Evolutionary conservation across 2,888 invertebrate species (phyloP).

Genomic region (Troilus luridus): DNA sequence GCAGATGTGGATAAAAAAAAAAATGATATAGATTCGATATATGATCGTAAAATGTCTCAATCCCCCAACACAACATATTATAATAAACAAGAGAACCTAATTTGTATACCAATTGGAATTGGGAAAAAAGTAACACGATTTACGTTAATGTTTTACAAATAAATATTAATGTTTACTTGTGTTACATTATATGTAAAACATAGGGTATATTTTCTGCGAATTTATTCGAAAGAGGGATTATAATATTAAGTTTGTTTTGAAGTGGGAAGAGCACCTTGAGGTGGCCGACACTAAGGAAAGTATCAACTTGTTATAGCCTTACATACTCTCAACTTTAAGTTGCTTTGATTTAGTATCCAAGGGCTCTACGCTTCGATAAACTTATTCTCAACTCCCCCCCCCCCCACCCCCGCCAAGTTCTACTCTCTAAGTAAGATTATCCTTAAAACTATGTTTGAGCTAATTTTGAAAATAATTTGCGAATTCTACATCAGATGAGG

Average conservation of each 20-base stretch:
- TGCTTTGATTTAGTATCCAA: slow-evolving; percentile 10
- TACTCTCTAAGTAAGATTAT: background rate
- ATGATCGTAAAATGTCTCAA: too few relatives aligned
- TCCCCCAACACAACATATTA: too few relatives aligned
- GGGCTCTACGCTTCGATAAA: background rate
- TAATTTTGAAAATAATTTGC: background rate
- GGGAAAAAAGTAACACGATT: too few relatives aligned
- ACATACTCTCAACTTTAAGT: slow-evolving; percentile 4
- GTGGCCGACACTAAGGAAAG: background rate
- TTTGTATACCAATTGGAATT: too few relatives aligned
- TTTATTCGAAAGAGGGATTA: background rate
- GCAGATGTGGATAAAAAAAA: too few relatives aligned
- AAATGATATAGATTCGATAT: too few relatives aligned
- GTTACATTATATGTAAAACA: background rate
- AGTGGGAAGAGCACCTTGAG: background rate
- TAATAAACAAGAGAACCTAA: too few relatives aligned
- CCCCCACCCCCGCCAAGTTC: background rate
- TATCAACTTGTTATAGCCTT: background rate
- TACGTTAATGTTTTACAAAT: too few relatives aligned
- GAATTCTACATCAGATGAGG: background rate
- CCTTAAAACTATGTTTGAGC: background rate
- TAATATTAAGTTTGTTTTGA: background rate
- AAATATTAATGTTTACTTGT: background rate
- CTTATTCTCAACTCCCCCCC: background rate
- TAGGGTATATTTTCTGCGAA: background rate